Conservation (phyloP, 2,113 vertebrate species). For the Petrocephalus zakoni region DNA sequence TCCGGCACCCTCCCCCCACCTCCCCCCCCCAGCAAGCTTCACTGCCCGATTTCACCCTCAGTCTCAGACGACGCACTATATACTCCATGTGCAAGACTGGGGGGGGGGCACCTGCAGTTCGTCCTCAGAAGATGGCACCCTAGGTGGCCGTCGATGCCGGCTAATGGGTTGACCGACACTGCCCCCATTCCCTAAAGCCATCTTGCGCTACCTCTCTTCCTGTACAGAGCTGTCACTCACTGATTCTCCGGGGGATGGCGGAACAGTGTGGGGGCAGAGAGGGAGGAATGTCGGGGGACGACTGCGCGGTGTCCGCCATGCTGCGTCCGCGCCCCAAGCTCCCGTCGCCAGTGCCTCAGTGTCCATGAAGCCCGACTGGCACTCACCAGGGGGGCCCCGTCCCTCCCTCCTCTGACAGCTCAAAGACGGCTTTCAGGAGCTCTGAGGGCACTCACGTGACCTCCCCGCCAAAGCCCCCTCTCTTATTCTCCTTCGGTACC, state of each 20-base stretch:
- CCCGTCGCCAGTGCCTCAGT: conserved; percentile 62
- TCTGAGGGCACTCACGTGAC: conserved; percentile 62
- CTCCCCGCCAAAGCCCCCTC: conserved; percentile 56
- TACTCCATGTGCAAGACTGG: background rate
- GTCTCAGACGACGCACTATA: background rate
- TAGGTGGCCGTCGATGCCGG: background rate
- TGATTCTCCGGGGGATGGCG: background rate
- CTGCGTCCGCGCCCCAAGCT: conserved; percentile 47
- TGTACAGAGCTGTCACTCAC: background rate
- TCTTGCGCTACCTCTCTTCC: background rate
- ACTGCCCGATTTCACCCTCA: background rate
- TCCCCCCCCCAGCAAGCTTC: background rate
- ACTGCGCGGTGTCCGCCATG: conserved; percentile 34
- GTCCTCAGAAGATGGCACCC: background rate
- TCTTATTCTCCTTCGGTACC: conserved; percentile 43
- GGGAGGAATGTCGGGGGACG: conserved; percentile 38
- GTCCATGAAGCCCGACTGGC: conserved; percentile 55
- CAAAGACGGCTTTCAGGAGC: conserved; percentile 55
- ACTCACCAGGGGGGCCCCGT: conserved; percentile 41
- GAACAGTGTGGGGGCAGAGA: background rate
- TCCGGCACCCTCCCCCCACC: background rate
- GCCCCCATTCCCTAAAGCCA: background rate
- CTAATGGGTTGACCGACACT: background rate
- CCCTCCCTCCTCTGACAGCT: conserved; percentile 51
- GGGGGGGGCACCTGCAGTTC: background rate